Evolutionary conservation across 2,888 invertebrate species (phyloP), one percentile per base, ranked within the genome.

Genomic region (Netelia fuscicornis): DNA sequence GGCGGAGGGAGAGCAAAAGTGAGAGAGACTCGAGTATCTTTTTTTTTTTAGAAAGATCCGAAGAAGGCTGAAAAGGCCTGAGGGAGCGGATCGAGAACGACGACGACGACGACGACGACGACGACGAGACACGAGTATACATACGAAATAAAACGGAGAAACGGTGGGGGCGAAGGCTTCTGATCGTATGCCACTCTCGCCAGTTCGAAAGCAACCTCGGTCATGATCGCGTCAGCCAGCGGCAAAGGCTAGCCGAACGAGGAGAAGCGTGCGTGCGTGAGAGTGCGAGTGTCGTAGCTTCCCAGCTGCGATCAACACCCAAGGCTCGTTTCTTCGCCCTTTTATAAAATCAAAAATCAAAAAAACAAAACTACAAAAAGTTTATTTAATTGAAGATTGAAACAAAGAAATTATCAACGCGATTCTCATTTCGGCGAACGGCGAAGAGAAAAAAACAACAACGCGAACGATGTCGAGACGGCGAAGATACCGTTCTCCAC

Each of bases 141-240:
- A 84, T 70, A 56, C 62, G 74, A 71, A 84, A 80, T 74, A 71
- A 77, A 71, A 60, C 68, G 76, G 68, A 82, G 77, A 78, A 56
- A 71, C 70, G 81, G 88, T 86, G 89, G 92, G 90, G 91, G 91
- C 91, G 88, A 89, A 90, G 90, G 90, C 89, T 90, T 83, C 85
- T 88, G 92, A 92, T 93, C 92, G 92, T 92, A 91, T 92, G 90
- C 91, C 88, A 90, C 89, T 89, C 87, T 87, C 88, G 88, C 85
- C 93, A 93, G 93, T 93, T 92, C 89, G 90, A 92, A 93, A 93
- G 92, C 92, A 92, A 92, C 92, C 93, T 91, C 90, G 92, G 93
- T 91, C 89, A 92, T 90, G 93, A 92, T 91, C 93, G 92, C 91
- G 91, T 92, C 92, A 91, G 92, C 92, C 90, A 90, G 90, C 88